phyloP scores from a whole-genome alignment of 2,113 vertebrate genomes.

The Epinephelus moara region DNA sequence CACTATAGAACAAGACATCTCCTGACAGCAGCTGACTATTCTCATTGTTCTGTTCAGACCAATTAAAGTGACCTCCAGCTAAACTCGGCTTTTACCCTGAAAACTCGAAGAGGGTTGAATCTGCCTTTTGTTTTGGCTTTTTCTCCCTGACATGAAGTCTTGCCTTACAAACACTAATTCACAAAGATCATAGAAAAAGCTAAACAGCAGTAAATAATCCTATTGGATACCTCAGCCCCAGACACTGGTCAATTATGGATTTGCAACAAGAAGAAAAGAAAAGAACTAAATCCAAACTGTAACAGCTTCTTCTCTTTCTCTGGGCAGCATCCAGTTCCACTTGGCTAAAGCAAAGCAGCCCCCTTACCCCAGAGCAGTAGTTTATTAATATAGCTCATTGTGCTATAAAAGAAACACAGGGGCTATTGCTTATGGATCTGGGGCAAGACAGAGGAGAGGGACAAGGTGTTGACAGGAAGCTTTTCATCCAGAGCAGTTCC shows the following conservation, averaged over 20 bases:
- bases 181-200: slow-evolving; percentile 56
- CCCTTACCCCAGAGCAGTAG: slow-evolving; percentile 41
- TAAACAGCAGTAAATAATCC: slow-evolving; percentile 65
- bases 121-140: slow-evolving; percentile 57
- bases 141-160: slow-evolving; percentile 47
- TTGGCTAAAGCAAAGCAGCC: slow-evolving; percentile 60
- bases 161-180: slow-evolving; percentile 58
- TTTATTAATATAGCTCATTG: slow-evolving; percentile 79
- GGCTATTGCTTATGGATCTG: slow-evolving; percentile 54
- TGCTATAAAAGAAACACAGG: slow-evolving; percentile 72
- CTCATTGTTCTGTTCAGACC: slow-evolving; percentile 61
- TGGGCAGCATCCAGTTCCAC: slow-evolving; percentile 66
- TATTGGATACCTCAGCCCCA: slow-evolving; percentile 59
- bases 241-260: slow-evolving; percentile 72
- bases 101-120: slow-evolving; percentile 41
- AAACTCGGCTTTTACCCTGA: slow-evolving; percentile 59
- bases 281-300: slow-evolving; percentile 49
- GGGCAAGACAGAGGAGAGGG: slow-evolving; percentile 52
- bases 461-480: slow-evolving; percentile 76
- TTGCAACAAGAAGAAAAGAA: slow-evolving; percentile 53
- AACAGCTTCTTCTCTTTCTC: slow-evolving; percentile 58
- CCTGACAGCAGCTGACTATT: slow-evolving; percentile 55
- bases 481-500: slow-evolving; percentile 66
- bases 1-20: slow-evolving; percentile 60
- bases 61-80: slow-evolving; percentile 49